These are phyloP conservation scores for Grammomys surdaster DNA, from an alignment of 2,113 vertebrate genomes.

Conservation along the genomic window DNA sequence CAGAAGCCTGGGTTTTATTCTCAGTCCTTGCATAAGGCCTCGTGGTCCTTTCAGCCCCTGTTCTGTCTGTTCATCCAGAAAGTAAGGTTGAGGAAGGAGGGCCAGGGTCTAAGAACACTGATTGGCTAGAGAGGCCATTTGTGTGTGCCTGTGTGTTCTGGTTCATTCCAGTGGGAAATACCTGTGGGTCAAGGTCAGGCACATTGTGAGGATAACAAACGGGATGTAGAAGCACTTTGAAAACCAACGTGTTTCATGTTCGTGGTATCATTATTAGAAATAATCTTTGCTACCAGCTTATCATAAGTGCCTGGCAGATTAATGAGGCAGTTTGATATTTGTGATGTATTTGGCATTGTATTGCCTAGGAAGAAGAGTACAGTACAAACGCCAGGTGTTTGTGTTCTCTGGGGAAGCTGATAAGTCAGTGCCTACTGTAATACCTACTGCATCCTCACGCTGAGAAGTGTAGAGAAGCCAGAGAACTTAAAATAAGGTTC, in stretches of 20 bases:
- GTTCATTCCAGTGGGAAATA: background rate
- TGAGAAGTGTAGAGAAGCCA: background rate
- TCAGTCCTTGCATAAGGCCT: background rate
- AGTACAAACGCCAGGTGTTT: background rate
- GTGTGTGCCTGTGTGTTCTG: background rate
- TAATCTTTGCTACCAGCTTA: background rate
- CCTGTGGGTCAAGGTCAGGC: background rate
- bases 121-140: background rate
- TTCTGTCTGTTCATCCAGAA: background rate
- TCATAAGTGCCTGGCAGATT: conserved; percentile 49
- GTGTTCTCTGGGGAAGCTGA: background rate
- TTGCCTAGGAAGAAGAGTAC: background rate
- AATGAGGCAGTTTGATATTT: conserved; percentile 48
- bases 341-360: conserved; percentile 14
- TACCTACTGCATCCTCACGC: background rate
- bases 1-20: background rate
- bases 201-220: conserved; percentile 3
- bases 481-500: conserved; percentile 28
- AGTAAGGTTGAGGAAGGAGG: background rate
- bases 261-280: conserved; percentile 39
- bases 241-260: conserved; percentile 46
- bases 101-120: background rate
- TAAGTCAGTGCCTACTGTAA: background rate
- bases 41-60: background rate
- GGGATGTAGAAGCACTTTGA: conserved; percentile 26